Percentiles rank a stretch among this genome's conserved stretches.
Evolutionary conservation across 2,113 vertebrate genomes (phyloP).

Genomic region (Cathartes aura): DNA sequence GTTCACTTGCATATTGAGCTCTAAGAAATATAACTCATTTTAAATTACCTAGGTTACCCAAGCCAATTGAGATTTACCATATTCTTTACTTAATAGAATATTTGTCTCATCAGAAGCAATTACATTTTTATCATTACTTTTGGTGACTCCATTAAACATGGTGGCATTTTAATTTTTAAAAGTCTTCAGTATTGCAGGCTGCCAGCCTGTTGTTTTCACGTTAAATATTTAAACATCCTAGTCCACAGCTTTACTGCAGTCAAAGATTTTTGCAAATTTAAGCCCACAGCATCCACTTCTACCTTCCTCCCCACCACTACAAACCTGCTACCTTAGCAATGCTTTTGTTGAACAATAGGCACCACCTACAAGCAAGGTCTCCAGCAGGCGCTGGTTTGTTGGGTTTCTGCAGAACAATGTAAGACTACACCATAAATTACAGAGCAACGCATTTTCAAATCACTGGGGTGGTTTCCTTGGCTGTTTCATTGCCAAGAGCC

Average conservation of each 20-base stretch:
- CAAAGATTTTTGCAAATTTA: not conserved
- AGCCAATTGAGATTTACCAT: not conserved
- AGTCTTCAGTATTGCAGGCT: constrained; percentile 31
- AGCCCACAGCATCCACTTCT: not conserved
- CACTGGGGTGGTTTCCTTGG: not conserved
- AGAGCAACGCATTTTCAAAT: not conserved
- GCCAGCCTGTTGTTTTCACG: constrained; percentile 24
- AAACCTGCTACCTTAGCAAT: not conserved
- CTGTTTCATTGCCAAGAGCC: not conserved
- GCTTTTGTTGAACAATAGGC: not conserved
- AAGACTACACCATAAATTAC: not conserved
- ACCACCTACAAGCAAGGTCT: not conserved
- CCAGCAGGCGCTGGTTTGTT: not conserved
- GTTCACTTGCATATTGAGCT: not conserved
- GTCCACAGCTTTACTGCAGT: constrained; percentile 2
- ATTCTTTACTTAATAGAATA: constrained; percentile 14
- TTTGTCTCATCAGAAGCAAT: constrained; percentile 47
- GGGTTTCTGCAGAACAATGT: not conserved
- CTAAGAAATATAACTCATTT: not conserved
- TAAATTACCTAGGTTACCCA: not conserved
- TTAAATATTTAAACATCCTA: constrained; percentile 61
- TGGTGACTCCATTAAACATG: constrained; percentile 55
- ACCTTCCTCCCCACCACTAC: not conserved
- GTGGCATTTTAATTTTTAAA: constrained; percentile 64
- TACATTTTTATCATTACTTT: constrained; percentile 61